Evolutionary conservation across 2,797 vertebrate species (phyloP), one percentile per base, ranked within the genome.

Genomic region (Loriculus beryllinus): DNA sequence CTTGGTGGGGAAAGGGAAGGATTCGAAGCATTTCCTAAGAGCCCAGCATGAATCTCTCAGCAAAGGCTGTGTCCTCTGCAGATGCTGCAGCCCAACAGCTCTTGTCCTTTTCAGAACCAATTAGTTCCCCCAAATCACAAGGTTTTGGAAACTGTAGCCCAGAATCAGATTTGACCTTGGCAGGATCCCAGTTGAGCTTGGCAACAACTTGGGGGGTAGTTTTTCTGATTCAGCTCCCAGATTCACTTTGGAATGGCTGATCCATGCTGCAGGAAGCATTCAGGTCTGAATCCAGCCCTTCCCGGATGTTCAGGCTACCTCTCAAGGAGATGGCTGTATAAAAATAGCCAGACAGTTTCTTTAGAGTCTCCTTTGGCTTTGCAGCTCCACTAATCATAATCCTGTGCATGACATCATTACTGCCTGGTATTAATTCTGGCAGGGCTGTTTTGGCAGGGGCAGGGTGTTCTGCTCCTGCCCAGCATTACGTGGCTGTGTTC

Each of bases 301-400:
- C 68, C 64, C 57, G 39, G 56, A 69, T 64, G 33, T 22, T 39
- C 1, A 1, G 12, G 28, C 51, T 37, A 6, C 45, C 35, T 59
- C 75, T 70, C 76, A 79, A 92, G 87, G 87, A 88, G 75, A 29
- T 35, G 47, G 45, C 31, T 42, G 2, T 28, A 67, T 35, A 82
- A 80, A 95, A 96, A 91, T 59, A 94, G 89, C 81, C 54, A 28
- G n/a, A 56, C 35, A n/a, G 48, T 82, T 94, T 74, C 84, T 92
- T 54, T 25, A 62, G 79, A 43, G 33, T n/a, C 88, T 79, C 3
- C 86, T 86, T 74, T 47, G 78, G 84, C 93, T 88, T 87, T 72
- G 28, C 60, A 37, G 75, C 84, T 48, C 51, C 51, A 25, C 81
- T 92, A 79, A 88, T 87, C 51, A 22, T 82, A 93, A 84, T 94